Evolutionary conservation across 2,888 invertebrate species (phyloP).

Genomic region (Crocallis elinguaria): DNA sequence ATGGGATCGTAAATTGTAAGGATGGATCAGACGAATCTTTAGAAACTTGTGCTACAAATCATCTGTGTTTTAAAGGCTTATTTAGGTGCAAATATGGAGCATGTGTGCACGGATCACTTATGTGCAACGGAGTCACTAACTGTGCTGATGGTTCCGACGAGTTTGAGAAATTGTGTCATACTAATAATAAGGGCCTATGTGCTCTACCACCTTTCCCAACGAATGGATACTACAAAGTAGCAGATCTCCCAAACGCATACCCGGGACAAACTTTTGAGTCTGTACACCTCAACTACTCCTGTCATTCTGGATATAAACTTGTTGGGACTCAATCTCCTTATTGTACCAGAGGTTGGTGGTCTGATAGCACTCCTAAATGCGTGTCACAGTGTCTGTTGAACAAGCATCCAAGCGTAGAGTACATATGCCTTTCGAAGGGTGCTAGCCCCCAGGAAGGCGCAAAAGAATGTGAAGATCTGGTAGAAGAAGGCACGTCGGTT

Average conservation of each 20-base stretch:
- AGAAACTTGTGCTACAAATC: constrained; percentile 11
- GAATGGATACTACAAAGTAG: background rate
- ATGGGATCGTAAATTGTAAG: constrained; percentile 18
- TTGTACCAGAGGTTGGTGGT: constrained; percentile 22
- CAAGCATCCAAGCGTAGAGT: constrained; percentile 14
- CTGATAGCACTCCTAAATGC: constrained; percentile 14
- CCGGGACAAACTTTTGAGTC: constrained; percentile 10
- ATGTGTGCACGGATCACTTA: constrained; percentile 11
- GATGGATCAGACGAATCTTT: constrained; percentile 27
- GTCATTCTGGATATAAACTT: constrained; percentile 17
- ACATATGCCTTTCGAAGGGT: constrained; percentile 15
- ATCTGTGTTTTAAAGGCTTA: constrained; percentile 7
- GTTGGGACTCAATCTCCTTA: constrained; percentile 9
- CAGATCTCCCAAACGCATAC: background rate
- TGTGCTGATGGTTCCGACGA: constrained; percentile 26
- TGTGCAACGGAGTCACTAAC: constrained; percentile 11
- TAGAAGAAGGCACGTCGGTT: constrained; percentile 24
- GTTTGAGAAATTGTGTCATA: constrained; percentile 8
- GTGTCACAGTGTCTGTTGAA: constrained; percentile 19
- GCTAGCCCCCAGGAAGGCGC: background rate
- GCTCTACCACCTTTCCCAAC: background rate
- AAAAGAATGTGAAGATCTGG: constrained; percentile 17
- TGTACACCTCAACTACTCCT: constrained; percentile 16
- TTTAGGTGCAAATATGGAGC: constrained; percentile 27
- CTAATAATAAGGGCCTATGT: background rate